phyloP scores from a whole-genome alignment of 2,888 invertebrate species.

The Drosophila niveifrons region DNA sequence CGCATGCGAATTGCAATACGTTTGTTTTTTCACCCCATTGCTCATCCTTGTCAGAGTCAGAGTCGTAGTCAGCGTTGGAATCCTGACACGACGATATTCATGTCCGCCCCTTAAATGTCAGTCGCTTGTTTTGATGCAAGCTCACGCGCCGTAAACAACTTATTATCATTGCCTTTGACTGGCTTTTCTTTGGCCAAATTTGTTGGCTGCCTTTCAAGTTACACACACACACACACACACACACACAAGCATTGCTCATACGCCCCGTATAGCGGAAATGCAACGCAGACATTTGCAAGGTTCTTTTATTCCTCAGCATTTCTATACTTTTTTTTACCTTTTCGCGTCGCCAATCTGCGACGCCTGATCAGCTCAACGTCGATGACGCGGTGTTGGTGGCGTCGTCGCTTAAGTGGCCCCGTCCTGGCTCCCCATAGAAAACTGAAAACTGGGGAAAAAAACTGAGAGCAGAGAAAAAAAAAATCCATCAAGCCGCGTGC shows the following conservation, averaged over 20 bases:
- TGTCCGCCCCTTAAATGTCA: conserved; percentile 81
- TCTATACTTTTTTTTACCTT: conserved; percentile 49
- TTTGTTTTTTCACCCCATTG: conserved; percentile 24
- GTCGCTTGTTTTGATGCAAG: conserved; percentile 80
- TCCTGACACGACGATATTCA: conserved; percentile 53
- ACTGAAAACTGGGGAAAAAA: conserved; percentile 3
- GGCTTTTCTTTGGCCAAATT: conserved; percentile 36
- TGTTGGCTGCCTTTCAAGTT: conserved; percentile 79
- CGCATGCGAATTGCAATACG: conserved; percentile 48
- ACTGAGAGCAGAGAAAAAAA: conserved; percentile 15
- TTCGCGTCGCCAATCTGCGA: conserved; percentile 72
- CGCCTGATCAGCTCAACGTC: conserved; percentile 62
- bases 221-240: conserved; percentile 21
- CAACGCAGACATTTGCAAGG: conserved; percentile 76
- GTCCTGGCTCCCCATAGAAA: conserved; percentile 63
- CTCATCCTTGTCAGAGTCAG: conserved; percentile 17
- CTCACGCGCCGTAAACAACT: conserved; percentile 82
- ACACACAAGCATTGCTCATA: conserved; percentile 57
- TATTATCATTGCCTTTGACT: conserved; percentile 74
- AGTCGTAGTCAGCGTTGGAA: conserved; percentile 26
- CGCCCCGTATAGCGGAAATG: conserved; percentile 70
- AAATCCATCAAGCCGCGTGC: conserved; percentile 71
- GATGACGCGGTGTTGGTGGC: conserved; percentile 20
- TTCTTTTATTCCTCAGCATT: conserved; percentile 1
- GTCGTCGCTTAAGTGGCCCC: conserved; percentile 73